phyloP scores from a whole-genome alignment of 2,113 vertebrate species.

The Eublepharis macularius region DNA sequence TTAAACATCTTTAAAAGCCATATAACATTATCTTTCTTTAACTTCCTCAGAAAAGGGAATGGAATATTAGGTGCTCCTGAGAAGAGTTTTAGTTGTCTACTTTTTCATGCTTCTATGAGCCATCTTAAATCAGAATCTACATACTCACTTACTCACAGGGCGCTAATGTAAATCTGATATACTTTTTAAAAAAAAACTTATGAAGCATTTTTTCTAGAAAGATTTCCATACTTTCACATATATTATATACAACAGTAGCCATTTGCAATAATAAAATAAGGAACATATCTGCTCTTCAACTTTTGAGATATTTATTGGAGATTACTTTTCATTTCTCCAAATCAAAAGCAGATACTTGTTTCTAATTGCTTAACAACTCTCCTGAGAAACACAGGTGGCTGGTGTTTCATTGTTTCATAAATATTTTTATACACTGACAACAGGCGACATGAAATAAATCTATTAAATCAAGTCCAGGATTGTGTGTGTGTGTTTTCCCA shows the following conservation, averaged over 20 bases:
- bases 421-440: constrained; percentile 77
- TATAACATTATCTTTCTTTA: constrained; percentile 15
- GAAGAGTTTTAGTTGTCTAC: constrained; percentile 15
- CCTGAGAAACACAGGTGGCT: constrained; percentile 77
- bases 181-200: constrained; percentile 14
- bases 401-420: constrained; percentile 79
- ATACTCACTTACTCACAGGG: constrained; percentile 14
- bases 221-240: constrained; percentile 18
- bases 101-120: constrained; percentile 40
- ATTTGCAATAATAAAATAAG: constrained; percentile 56
- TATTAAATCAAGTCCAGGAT: constrained; percentile 45
- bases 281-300: constrained; percentile 70
- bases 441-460: constrained; percentile 70
- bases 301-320: constrained; percentile 70
- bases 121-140: constrained; percentile 27
- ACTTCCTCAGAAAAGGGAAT: constrained; percentile 39
- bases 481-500: background rate
- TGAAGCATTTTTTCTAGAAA: constrained; percentile 20
- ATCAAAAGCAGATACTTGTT: constrained; percentile 77
- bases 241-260: constrained; percentile 19
- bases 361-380: constrained; percentile 77
- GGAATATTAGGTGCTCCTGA: constrained; percentile 14
- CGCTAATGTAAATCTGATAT: background rate
- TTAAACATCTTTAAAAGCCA: background rate
- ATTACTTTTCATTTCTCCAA: constrained; percentile 75